phyloP scores from a whole-genome alignment of 2,888 invertebrate species.

The Apoderus coryli region DNA sequence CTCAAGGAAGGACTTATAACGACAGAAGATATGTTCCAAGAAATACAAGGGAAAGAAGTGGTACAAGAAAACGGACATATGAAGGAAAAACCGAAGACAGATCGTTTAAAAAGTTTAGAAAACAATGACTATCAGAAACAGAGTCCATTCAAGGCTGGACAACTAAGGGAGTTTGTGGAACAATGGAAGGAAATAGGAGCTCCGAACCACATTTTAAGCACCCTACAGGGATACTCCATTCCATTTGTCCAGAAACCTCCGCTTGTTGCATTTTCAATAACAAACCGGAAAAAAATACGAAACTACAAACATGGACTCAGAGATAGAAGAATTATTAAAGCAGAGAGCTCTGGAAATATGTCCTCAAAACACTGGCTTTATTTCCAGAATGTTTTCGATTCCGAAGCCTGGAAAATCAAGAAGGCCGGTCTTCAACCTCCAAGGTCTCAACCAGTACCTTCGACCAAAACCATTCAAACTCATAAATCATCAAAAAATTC shows the following conservation, averaged over 20 bases:
- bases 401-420: constrained; percentile 6
- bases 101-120: constrained; percentile 2
- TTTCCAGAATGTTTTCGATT: constrained; percentile 12
- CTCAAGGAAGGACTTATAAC: not conserved
- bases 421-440: constrained; percentile 11
- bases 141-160: constrained; percentile 4
- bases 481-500: constrained; percentile 9
- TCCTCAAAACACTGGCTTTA: constrained; percentile 6
- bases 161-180: constrained; percentile 4
- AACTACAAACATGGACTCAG: constrained; percentile 2
- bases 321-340: constrained; percentile 3
- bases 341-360: constrained; percentile 1
- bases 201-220: constrained; percentile 9
- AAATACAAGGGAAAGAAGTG: too few species aligned
- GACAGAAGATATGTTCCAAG: constrained; percentile 3
- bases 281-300: not conserved
- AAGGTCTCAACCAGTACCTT: constrained; percentile 6
- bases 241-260: constrained; percentile 11
- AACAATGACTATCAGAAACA: constrained; percentile 3
- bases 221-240: constrained; percentile 10
- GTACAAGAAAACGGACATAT: not conserved
- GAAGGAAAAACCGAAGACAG: constrained; percentile 1
- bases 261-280: constrained; percentile 7
- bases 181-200: constrained; percentile 9
- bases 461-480: constrained; percentile 1